Base-by-base conservation (phyloP, 2,113 vertebrate genomes). In the Baryphthengus martii region DNA sequence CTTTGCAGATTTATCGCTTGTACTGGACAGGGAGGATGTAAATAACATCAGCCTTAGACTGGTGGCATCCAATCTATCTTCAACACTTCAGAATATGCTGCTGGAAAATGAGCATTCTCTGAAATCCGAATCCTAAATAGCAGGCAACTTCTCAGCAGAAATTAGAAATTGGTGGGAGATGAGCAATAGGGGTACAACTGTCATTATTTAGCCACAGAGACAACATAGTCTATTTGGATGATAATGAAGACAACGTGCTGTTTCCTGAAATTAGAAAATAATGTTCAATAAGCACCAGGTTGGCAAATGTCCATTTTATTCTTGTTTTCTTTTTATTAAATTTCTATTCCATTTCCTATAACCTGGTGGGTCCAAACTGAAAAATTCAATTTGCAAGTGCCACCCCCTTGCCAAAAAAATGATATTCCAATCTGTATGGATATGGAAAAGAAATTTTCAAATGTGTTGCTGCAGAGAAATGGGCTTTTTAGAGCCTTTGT, bases 1-100 rank as follows among this genome's bases (percentile, higher is more conserved):
- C 86, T 91, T 78, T 56, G 66, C 81, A 88, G 70, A 96, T 94
- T 67, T 91, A 88, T 87, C 85, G 53, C 45, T 94, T 95, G 63
- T 61, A 76, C 66, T 80, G 95, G 91, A 80, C 49, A 68, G 0
- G 0, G 29, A 85, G 52, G 62, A 63, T 95, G 93, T 89, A 95
- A 96, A 96, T 95, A 94, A 89, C 82, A 66, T 23, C 37, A 91
- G 71, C 29, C 39, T 89, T 58, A 91, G 61, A 55, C 85, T 87
- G 49, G 74, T 74, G 66, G 49, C 59, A 80, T 85, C 61, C 67
- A 80, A 67, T 83, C 74, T 73, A 42, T 75, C 66, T 93, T 88
- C 78, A 63, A 7, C 9, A 39, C 35, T 62, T 76, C 75, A 50
- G 61, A 88, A 89, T 50, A 88, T 52, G 91, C 89, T 85, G 62